These are phyloP conservation scores for Parnassius orleans DNA, from an alignment of 2,888 invertebrate genomes.

Conservation along the genomic window DNA sequence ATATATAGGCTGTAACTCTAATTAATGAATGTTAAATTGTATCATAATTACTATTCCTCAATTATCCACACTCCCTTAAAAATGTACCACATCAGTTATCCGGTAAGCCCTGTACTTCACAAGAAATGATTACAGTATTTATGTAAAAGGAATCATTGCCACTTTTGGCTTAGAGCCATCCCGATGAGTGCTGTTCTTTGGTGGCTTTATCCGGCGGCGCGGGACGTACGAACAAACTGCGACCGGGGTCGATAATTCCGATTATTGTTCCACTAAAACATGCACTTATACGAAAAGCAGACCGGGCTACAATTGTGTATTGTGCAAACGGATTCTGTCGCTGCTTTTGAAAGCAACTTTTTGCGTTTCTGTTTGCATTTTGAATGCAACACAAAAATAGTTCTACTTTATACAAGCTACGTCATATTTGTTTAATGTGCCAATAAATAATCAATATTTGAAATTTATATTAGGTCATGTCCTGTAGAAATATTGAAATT, in stretches of 20 bases:
- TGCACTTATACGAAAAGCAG: constrained; percentile 33
- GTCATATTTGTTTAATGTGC: too few relatives aligned
- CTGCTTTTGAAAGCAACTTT: constrained; percentile 9
- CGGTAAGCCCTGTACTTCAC: not conserved
- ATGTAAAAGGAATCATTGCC: not conserved
- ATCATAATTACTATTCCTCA: too few relatives aligned
- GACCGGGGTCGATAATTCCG: constrained; percentile 45
- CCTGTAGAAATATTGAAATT: too few relatives aligned
- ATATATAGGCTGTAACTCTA: too few relatives aligned
- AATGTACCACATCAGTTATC: too few relatives aligned
- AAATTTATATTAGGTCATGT: too few relatives aligned
- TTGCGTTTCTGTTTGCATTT: constrained; percentile 6
- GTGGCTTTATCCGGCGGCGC: constrained; percentile 66
- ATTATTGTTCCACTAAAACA: constrained; percentile 51
- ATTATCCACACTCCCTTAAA: too few relatives aligned
- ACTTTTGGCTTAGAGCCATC: constrained; percentile 42
- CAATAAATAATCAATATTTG: too few relatives aligned
- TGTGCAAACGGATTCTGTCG: constrained; percentile 23
- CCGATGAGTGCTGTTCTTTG: constrained; percentile 70
- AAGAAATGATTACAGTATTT: not conserved
- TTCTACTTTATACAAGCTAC: too few relatives aligned
- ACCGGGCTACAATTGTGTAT: constrained; percentile 26
- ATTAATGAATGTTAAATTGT: too few relatives aligned
- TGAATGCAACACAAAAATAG: not conserved
- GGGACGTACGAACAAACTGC: constrained; percentile 42